Base-by-base conservation (phyloP, 1,140 invertebrate species). In the Gryon sp. region DNA sequence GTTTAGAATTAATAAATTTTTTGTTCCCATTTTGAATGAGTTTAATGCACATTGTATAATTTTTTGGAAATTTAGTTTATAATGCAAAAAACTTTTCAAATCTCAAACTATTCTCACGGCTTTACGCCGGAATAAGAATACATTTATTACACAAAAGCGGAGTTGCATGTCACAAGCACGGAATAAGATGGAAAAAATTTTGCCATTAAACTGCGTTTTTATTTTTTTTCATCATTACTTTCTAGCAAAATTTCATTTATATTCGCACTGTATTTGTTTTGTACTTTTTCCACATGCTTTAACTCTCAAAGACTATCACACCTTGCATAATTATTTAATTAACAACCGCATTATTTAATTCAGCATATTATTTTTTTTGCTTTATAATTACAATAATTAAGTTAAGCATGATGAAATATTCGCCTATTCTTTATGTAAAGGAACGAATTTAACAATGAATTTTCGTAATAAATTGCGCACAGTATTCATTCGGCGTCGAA, bases 361-460 rank as follows among this genome's bases (percentile, higher is more conserved):
- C n/a, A 18, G 2, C 15, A n/a, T n/a, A n/a, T n/a, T n/a, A 24
- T 20, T 1, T 5, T 45, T 8, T 45, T 26, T 45, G 14, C 22
- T 1, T 22, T 1, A 7, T 45, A 2, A 26, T 45, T 24, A 9
- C 41, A 22, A 45, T 1, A 22, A 45, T 26, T 45, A 28, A 4
- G 6, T 9, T 2, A 30, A 28, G 7, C 1, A 30, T n/a, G 43
- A 30, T 18, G 22, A 46, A 46, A 30, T 9, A 18, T 50, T 8
- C 22, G 6, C n/a, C n/a, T n/a, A n/a, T n/a, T 4, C 4, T 12
- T 24, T 66, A 46, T 38, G 26, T 40, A 52, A 45, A 41, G 19
- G 15, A 55, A 50, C 43, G 32, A 57, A 65, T 50, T 57, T 43
- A 50, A 30, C 18, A 66, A 52, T 9, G 20, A 57, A 74, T 66